Percentiles rank a stretch among this genome's conserved stretches.
Evolutionary conservation across 2,113 vertebrate genomes (phyloP).

Genomic region (Myocastor coypus): DNA sequence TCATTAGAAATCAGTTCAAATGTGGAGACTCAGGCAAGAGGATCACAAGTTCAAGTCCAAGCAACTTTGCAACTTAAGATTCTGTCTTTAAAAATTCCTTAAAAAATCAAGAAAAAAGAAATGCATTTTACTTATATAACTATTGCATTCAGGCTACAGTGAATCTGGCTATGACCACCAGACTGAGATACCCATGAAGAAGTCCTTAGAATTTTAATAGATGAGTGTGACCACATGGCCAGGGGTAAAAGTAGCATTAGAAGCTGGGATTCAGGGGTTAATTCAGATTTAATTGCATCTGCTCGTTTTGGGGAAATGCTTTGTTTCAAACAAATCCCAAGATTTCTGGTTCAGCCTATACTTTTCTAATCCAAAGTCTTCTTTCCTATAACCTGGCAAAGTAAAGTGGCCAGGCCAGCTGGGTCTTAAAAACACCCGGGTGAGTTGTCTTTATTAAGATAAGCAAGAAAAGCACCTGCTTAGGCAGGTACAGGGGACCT

Average conservation of each 20-base stretch:
- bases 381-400: constrained; percentile 3
- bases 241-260: background rate
- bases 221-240: background rate
- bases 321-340: background rate
- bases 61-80: background rate
- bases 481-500: too few relatives aligned
- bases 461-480: background rate
- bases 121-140: background rate
- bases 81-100: background rate
- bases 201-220: background rate
- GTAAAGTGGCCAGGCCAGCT: constrained; percentile 34
- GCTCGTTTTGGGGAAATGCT: background rate
- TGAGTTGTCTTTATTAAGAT: constrained; percentile 48
- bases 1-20: constrained; percentile 6
- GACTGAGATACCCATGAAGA: background rate
- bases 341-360: constrained; percentile 15
- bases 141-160: background rate
- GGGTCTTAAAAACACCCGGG: constrained; percentile 38
- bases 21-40: background rate
- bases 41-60: too few relatives aligned
- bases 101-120: background rate
- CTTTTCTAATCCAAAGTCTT: constrained; percentile 38
- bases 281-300: background rate
- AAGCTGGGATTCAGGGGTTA: background rate
- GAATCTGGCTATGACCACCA: too few relatives aligned